These are phyloP conservation scores for Polypterus bichir DNA, from an alignment of 2,113 vertebrate genomes.

Conservation along the genomic window DNA sequence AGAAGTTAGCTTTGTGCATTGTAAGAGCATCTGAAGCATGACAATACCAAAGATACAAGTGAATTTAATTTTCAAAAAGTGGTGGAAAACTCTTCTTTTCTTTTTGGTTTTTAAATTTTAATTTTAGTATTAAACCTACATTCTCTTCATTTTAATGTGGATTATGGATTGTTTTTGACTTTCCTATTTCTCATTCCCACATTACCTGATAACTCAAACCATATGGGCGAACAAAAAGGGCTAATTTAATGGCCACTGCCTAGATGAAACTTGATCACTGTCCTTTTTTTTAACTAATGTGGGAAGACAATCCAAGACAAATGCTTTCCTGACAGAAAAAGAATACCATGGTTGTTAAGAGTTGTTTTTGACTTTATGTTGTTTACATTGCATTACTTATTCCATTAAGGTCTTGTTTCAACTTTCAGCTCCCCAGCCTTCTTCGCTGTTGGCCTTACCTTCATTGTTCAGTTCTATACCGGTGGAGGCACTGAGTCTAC, in stretches of 20 bases:
- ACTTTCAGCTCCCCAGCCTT: too few relatives aligned
- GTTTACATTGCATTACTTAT: slow-evolving; percentile 27
- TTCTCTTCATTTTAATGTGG: too few relatives aligned
- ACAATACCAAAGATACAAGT: too few relatives aligned
- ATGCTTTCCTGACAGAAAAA: not conserved
- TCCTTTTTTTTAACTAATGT: slow-evolving; percentile 43
- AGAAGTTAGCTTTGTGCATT: too few relatives aligned
- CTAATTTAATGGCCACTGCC: slow-evolving; percentile 47
- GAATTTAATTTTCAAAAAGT: too few relatives aligned
- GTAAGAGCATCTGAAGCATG: too few relatives aligned
- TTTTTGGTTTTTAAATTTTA: too few relatives aligned
- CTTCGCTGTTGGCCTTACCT: too few relatives aligned
- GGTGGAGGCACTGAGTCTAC: slow-evolving; percentile 12
- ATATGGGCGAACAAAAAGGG: slow-evolving; percentile 42
- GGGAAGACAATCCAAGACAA: slow-evolving; percentile 33
- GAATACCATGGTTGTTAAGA: not conserved
- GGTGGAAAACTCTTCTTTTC: too few relatives aligned
- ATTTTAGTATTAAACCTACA: too few relatives aligned
- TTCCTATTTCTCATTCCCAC: slow-evolving; percentile 37
- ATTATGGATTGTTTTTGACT: slow-evolving; percentile 9
- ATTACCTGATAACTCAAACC: slow-evolving; percentile 39
- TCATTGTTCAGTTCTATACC: too few relatives aligned
- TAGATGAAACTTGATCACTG: slow-evolving; percentile 42
- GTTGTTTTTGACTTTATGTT: slow-evolving; percentile 4
- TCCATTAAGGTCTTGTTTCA: slow-evolving; percentile 24